Percentiles rank a stretch among this genome's conserved stretches.
Conservation (phyloP, 2,888 invertebrate genomes). For the Trilocha varians region DNA sequence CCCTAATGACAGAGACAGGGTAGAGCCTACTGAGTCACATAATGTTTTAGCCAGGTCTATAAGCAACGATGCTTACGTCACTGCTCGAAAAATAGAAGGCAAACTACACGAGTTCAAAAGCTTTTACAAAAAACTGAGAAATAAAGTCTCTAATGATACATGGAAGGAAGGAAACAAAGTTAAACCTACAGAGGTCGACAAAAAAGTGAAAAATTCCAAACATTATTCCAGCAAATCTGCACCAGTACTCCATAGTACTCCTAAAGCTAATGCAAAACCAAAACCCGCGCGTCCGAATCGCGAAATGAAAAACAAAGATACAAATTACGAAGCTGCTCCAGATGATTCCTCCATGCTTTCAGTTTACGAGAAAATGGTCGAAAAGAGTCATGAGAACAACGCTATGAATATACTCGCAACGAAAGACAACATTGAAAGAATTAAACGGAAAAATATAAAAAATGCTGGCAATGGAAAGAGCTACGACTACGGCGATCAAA, state of each 20-base stretch:
- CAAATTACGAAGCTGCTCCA: neutral
- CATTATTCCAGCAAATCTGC: too few species aligned
- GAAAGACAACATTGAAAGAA: conserved; percentile 8
- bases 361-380: conserved; percentile 31
- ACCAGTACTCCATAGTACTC: too few species aligned
- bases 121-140: conserved; percentile 30
- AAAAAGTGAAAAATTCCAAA: too few species aligned
- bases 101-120: conserved; percentile 32
- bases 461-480: conserved; percentile 17
- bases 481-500: neutral
- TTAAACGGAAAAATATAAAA: conserved; percentile 11
- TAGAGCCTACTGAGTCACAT: conserved; percentile 12
- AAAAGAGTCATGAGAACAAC: conserved; percentile 35
- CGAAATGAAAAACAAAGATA: conserved; percentile 2
- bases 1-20: conserved; percentile 3
- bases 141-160: conserved; percentile 26
- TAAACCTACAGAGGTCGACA: conserved; percentile 18
- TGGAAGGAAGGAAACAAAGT: conserved; percentile 20
- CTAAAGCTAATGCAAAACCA: too few species aligned
- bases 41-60: conserved; percentile 23
- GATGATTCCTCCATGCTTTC: neutral
- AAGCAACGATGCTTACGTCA: conserved; percentile 20
- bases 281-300: too few species aligned
- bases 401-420: conserved; percentile 26
- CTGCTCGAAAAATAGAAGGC: conserved; percentile 29